These are phyloP conservation scores for Grus americana DNA, from an alignment of 2,113 vertebrate genomes.

Conservation along the genomic window DNA sequence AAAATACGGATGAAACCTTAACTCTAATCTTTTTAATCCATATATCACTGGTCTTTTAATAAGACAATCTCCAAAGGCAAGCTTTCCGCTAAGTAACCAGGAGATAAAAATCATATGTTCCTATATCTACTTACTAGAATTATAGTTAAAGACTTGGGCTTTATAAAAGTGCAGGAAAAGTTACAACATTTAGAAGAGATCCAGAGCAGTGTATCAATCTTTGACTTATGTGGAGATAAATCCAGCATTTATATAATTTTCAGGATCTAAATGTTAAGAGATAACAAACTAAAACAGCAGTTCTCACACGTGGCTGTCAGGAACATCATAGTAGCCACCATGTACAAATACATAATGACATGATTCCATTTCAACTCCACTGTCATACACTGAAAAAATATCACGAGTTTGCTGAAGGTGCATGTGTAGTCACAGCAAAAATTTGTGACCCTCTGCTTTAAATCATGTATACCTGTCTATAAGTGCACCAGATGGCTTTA, in stretches of 20 bases:
- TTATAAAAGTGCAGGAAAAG: background rate
- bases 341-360: background rate
- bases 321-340: background rate
- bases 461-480: background rate
- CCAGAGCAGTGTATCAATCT: background rate
- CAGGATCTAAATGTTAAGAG: background rate
- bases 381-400: background rate
- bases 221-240: background rate
- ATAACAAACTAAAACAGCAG: background rate
- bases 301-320: background rate
- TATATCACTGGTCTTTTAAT: background rate
- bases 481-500: background rate
- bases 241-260: background rate
- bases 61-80: background rate
- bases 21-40: background rate
- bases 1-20: conserved; percentile 2
- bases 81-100: background rate
- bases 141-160: background rate
- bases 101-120: background rate
- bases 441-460: background rate
- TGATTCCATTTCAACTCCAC: background rate
- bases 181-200: background rate
- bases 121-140: background rate
- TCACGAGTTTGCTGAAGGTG: background rate
- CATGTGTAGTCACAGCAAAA: background rate